Percentiles rank a stretch among this genome's conserved stretches.
phyloP scores from a whole-genome alignment of 2,888 invertebrate species.

The Rhaphigaster nebulosa region DNA sequence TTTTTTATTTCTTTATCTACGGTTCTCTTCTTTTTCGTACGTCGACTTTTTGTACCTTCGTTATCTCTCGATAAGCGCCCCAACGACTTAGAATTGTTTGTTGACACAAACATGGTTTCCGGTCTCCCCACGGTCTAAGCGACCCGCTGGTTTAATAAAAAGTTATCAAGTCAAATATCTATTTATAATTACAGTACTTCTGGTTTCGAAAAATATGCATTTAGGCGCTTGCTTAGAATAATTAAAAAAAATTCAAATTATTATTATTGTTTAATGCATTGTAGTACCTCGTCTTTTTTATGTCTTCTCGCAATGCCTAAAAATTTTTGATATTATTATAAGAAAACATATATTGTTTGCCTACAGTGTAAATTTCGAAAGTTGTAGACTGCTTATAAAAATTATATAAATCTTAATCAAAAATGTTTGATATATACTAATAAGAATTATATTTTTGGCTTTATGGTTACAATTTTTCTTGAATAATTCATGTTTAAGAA shows the following conservation, averaged over 20 bases:
- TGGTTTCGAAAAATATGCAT: not conserved
- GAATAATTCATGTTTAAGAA: too few relatives aligned
- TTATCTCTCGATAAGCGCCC: constrained; percentile 27
- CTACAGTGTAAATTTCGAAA: too few relatives aligned
- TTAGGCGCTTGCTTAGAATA: not conserved
- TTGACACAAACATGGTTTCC: constrained; percentile 36
- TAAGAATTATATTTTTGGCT: too few relatives aligned
- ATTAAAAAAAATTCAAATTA: not conserved
- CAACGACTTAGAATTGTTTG: not conserved
- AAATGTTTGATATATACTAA: too few relatives aligned
- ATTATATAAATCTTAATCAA: too few relatives aligned
- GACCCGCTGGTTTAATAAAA: not conserved
- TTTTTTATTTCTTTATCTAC: constrained; percentile 27
- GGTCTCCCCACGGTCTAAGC: not conserved
- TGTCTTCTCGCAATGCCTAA: too few relatives aligned
- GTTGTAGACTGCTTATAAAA: too few relatives aligned
- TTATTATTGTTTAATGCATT: not conserved
- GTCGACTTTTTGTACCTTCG: not conserved
- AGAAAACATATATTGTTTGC: too few relatives aligned
- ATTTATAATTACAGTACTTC: not conserved
- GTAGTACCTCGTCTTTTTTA: too few relatives aligned
- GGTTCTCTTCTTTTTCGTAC: constrained; percentile 34
- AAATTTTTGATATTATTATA: too few relatives aligned
- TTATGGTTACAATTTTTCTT: too few relatives aligned
- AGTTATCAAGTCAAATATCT: not conserved